Conservation (phyloP, 2,113 vertebrate species). For the Hippocampus guttulatus region DNA sequence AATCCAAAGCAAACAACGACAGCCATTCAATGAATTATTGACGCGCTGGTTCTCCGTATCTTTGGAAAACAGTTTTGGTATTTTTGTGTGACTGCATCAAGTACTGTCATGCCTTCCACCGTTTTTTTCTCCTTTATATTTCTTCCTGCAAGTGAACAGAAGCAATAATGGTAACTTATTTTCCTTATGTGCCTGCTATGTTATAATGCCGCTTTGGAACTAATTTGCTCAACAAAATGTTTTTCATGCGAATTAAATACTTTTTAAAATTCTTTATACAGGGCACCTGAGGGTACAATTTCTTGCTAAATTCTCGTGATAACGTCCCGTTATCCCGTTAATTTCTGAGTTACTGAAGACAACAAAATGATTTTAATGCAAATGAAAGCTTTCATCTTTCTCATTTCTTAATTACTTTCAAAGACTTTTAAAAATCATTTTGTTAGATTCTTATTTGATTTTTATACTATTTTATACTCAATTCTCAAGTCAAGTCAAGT, state of each 20-base stretch:
- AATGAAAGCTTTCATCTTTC: too few species aligned
- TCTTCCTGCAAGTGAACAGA: conserved; percentile 47
- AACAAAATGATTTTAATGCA: neutral
- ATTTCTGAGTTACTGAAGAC: neutral
- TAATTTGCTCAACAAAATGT: neutral
- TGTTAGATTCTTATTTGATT: too few species aligned
- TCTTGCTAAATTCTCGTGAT: neutral
- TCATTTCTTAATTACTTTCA: too few species aligned
- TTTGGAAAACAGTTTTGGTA: neutral
- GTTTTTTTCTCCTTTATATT: conserved; percentile 11
- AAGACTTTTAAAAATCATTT: too few species aligned
- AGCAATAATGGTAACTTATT: conserved; percentile 59
- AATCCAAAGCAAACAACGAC: conserved; percentile 9
- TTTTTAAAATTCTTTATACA: neutral
- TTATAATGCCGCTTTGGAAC: neutral
- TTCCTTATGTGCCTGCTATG: conserved; percentile 42
- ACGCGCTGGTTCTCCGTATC: conserved; percentile 1
- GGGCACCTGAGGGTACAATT: neutral
- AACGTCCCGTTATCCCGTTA: neutral
- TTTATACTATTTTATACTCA: too few species aligned
- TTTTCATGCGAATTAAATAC: neutral
- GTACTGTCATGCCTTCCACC: neutral
- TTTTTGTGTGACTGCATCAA: conserved; percentile 7
- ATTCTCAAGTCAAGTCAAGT: too few species aligned
- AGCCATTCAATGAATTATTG: conserved; percentile 16